Conservation (phyloP, 2,797 vertebrate genomes). For the Alfaro cultratus region DNA sequence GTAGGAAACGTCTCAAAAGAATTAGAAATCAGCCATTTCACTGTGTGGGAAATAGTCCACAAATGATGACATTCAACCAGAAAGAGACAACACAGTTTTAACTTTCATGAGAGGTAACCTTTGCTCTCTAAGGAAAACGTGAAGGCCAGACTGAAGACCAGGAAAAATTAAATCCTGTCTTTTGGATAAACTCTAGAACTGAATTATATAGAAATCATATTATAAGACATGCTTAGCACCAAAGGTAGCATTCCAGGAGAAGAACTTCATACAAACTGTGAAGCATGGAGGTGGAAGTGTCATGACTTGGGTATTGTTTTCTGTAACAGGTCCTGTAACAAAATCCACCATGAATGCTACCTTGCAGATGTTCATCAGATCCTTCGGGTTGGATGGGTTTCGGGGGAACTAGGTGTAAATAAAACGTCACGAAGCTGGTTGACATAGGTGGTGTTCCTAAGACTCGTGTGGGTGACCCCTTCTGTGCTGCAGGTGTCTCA, state of each 20-base stretch:
- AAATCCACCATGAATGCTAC: not conserved
- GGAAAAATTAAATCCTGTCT: not conserved
- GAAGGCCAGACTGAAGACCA: not conserved
- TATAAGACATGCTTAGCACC: not conserved
- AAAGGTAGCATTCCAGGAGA: not conserved
- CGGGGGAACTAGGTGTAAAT: not conserved
- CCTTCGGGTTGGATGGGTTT: not conserved
- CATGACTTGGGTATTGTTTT: not conserved
- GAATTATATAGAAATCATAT: not conserved
- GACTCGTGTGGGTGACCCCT: not conserved
- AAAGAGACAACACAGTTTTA: not conserved
- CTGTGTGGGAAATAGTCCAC: not conserved
- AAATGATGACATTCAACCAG: not conserved
- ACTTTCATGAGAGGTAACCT: not conserved
- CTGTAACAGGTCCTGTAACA: not conserved
- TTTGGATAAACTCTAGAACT: not conserved
- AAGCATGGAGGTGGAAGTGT: not conserved
- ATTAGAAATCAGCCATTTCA: not conserved
- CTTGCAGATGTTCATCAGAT: not conserved
- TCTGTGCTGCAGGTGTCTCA: conserved; percentile 77
- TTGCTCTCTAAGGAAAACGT: not conserved
- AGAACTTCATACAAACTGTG: not conserved
- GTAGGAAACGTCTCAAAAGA: not conserved
- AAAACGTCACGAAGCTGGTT: not conserved
- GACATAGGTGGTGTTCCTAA: not conserved